Percentiles rank a stretch among this genome's conserved stretches.
These are phyloP conservation scores for Cichladusa arquata DNA, from an alignment of 2,113 vertebrate species.

Conservation along the genomic window DNA sequence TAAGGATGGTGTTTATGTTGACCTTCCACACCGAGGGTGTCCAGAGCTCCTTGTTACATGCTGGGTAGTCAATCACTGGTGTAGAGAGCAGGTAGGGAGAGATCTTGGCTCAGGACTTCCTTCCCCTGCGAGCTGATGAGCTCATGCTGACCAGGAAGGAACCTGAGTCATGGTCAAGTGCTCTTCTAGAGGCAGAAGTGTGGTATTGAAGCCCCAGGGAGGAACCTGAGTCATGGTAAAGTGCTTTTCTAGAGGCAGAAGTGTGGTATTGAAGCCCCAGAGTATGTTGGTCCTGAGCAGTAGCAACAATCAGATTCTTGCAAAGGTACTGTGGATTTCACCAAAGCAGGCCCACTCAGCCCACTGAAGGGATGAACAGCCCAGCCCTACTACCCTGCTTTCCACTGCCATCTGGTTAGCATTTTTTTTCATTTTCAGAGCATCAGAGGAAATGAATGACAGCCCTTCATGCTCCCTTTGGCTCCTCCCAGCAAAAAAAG, in stretches of 20 bases:
- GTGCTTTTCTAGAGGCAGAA: neutral
- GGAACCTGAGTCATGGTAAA: neutral
- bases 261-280: neutral
- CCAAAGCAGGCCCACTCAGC: neutral
- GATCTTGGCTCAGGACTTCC: neutral
- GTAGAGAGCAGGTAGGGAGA: neutral
- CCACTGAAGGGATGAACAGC: neutral
- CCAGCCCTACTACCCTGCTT: rapidly evolving
- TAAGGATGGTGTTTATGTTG: neutral
- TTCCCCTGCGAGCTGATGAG: neutral
- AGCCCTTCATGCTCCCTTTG: neutral
- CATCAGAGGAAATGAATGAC: neutral
- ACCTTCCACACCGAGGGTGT: neutral
- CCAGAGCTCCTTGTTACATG: neutral
- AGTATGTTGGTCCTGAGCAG: neutral
- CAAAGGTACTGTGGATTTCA: neutral
- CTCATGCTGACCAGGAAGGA: neutral
- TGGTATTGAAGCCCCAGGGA: neutral
- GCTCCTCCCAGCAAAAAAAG: neutral
- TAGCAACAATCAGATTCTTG: neutral
- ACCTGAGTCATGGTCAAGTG: neutral
- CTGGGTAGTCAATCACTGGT: neutral
- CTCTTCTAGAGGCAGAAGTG: neutral
- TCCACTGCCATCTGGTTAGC: neutral
- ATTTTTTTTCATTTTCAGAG: neutral